Conservation (phyloP, 2,797 vertebrate species). For the Melanotaenia pygmaea region DNA sequence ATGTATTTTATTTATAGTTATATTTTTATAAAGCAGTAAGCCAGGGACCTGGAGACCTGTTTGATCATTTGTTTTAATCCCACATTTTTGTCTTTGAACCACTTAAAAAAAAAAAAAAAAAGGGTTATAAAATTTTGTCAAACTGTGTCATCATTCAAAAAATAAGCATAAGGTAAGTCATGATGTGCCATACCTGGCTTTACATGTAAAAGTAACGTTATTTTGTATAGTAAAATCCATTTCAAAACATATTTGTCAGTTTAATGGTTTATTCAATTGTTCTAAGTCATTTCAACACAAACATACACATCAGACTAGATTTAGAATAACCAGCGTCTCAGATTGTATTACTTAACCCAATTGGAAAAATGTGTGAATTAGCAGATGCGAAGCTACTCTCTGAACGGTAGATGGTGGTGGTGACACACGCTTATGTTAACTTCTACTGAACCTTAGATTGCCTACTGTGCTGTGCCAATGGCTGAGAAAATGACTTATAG, state of each 20-base stretch:
- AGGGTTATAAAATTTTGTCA: conserved; percentile 20
- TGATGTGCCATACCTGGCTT: conserved; percentile 52
- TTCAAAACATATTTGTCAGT: conserved; percentile 42
- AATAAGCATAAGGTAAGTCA: conserved; percentile 20
- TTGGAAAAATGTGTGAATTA: not conserved
- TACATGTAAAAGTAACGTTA: conserved; percentile 59
- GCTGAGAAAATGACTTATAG: not conserved
- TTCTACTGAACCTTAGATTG: not conserved
- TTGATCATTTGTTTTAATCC: conserved; percentile 9
- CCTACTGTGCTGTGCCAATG: not conserved
- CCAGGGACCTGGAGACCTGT: conserved; percentile 6
- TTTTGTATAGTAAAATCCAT: conserved; percentile 78
- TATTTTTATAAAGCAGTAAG: conserved; percentile 34
- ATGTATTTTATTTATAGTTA: conserved; percentile 58
- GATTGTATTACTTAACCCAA: not conserved
- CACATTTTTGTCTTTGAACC: conserved; percentile 14
- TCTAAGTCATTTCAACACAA: not conserved
- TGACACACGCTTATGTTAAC: conserved; percentile 11
- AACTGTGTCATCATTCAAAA: conserved; percentile 26
- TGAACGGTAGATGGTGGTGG: conserved; percentile 69
- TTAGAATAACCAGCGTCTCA: not conserved
- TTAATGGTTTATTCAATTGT: conserved; percentile 13
- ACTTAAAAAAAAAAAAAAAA: conserved; percentile 20
- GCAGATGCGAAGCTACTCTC: conserved; percentile 1
- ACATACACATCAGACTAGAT: not conserved